Conservation (phyloP, 2,888 invertebrate genomes). For the Julus scanicus region DNA sequence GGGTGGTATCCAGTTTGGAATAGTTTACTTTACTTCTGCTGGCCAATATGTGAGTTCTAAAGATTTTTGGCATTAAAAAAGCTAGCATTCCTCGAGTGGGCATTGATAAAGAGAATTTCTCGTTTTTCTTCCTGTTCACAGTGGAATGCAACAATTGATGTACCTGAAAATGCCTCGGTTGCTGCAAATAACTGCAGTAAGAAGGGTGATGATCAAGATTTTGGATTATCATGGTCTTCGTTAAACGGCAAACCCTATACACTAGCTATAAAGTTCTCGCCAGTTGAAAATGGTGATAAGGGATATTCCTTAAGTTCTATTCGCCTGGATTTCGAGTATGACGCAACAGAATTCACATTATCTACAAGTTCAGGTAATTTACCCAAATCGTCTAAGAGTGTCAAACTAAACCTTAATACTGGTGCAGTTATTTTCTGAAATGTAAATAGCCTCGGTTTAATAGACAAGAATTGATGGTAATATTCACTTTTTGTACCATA, state of each 20-base stretch:
- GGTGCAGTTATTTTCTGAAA: background rate
- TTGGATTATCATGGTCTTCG: background rate
- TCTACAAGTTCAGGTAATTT: background rate
- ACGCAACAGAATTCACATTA: background rate
- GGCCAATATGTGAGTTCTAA: background rate
- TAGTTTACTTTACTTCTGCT: background rate
- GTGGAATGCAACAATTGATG: conserved; percentile 2
- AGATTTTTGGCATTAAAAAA: background rate
- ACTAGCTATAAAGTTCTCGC: background rate
- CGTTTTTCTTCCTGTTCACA: background rate
- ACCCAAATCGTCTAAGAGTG: too few relatives aligned
- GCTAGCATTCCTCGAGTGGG: background rate
- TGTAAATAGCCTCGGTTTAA: background rate
- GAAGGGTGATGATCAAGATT: background rate
- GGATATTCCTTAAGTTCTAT: background rate
- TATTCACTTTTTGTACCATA: too few relatives aligned
- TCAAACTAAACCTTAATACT: too few relatives aligned
- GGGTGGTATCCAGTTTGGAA: conserved; percentile 25
- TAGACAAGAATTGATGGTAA: too few relatives aligned
- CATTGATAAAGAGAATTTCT: background rate
- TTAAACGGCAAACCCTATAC: background rate
- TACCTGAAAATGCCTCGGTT: background rate
- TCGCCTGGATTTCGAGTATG: background rate
- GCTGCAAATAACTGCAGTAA: background rate
- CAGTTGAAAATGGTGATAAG: background rate